Percentiles rank a stretch among this genome's conserved stretches.
Conservation (phyloP, 1,140 invertebrate species). For the Aphaenogaster ashmeadi region DNA sequence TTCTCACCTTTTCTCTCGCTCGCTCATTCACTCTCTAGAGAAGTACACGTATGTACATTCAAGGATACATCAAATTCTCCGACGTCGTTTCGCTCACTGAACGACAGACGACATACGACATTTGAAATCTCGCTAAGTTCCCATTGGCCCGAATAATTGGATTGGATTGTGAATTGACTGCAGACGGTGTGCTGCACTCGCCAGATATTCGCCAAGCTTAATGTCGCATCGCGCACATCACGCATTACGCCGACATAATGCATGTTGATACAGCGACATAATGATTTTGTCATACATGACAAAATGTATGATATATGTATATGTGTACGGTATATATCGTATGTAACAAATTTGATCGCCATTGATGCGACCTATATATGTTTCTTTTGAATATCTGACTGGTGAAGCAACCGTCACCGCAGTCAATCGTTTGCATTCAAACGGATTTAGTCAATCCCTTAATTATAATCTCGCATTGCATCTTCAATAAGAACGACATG, state of each 20-base stretch:
- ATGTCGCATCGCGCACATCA: background rate
- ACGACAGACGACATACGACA: constrained; percentile 27
- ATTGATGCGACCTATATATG: background rate
- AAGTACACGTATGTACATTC: constrained; percentile 46
- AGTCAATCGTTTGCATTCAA: constrained; percentile 24
- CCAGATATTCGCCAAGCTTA: constrained; percentile 38
- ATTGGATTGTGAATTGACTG: constrained; percentile 41
- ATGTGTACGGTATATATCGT: background rate
- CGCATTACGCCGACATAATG: constrained; percentile 17
- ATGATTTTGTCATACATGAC: constrained; percentile 13
- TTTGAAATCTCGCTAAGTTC: constrained; percentile 35
- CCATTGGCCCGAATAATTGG: constrained; percentile 55
- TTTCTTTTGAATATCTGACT: constrained; percentile 20
- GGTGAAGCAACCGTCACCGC: background rate
- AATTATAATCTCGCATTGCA: constrained; percentile 52
- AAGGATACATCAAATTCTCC: constrained; percentile 33
- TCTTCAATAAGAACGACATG: constrained; percentile 53
- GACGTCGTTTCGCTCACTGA: constrained; percentile 15
- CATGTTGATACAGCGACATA: background rate
- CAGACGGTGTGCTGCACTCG: constrained; percentile 30
- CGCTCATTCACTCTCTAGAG: background rate
- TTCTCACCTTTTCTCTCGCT: background rate
- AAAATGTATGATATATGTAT: background rate
- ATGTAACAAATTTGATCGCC: background rate
- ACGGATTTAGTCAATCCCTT: constrained; percentile 17